Base-by-base conservation (phyloP, 2,797 vertebrate genomes). In the Limnodromus scolopaceus region DNA sequence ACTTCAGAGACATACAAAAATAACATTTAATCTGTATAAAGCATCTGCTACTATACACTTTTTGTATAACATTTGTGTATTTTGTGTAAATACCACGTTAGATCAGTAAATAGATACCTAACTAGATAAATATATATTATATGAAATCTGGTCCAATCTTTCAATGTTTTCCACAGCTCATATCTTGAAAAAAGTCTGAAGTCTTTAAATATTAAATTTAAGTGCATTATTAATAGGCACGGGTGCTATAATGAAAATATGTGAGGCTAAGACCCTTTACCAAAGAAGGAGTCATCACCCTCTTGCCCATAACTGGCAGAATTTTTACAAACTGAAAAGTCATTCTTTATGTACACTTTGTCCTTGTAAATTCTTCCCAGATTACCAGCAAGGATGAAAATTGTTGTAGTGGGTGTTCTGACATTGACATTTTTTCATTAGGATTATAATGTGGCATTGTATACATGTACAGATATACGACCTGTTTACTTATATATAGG, bases 1-100 rank as follows among this genome's bases (percentile, higher is more conserved):
- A 97, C 96, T 98, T 98, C 93, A 97, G 96, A 98, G 94, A 97
- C 80, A 57, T 97, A 97, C 96, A 96, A 97, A 98, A 98, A 97
- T 97, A 97, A 79, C 91, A 96, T 94, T 97, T 98, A 97, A 98
- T 98, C 96, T 97, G 80, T 96, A 96, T 96, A 96, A 97, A 96
- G 91, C 95, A 98, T 98, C 97, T 98, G 89, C 87, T 97, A 87
- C 96, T 82, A 58, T 95, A 95, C 92, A 94, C 68, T 93, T 97
- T 96, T 96, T 92, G 49, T 93, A 75, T 91, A 97, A 91, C 51
- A 93, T 96, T 96, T 96, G 78, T 96, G 71, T 76, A 82, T 95
- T 97, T 89, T 97, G 23, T 96, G 61, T 97, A 96, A 97, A 97
- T 96, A 96, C 39, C 85, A 93, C n/a, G 92, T 96, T 97, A 96